Evolutionary conservation across 1,140 invertebrate species (phyloP).

Genomic region (Drosophila malerkotliana): DNA sequence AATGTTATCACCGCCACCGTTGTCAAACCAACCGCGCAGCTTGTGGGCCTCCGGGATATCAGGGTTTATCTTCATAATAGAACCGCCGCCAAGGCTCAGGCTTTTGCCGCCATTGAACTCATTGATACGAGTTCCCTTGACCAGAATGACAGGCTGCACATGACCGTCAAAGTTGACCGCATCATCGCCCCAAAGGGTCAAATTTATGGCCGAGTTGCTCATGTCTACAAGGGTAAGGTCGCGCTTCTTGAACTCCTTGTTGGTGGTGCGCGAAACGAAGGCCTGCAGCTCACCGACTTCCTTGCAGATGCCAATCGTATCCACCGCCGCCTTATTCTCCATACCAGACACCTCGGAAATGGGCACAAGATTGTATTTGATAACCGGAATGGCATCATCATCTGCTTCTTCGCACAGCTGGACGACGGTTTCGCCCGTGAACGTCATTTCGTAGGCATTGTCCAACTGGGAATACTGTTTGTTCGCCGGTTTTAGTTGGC

Average conservation of each 20-base stretch:
- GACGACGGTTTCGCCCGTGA: conserved; percentile 92
- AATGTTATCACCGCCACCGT: conserved; percentile 87
- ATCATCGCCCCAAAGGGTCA: conserved; percentile 92
- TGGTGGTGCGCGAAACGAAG: conserved; percentile 89
- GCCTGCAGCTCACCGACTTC: conserved; percentile 88
- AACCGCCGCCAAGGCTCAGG: conserved; percentile 84
- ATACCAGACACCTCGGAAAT: conserved; percentile 90
- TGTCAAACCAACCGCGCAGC: conserved; percentile 95
- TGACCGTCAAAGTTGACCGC: conserved; percentile 93
- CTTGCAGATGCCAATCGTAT: conserved; percentile 96
- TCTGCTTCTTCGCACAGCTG: conserved; percentile 88
- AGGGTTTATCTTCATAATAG: conserved; percentile 91
- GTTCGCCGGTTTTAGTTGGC: conserved; percentile 94
- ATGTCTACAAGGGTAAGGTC: conserved; percentile 95
- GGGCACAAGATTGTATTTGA: conserved; percentile 93
- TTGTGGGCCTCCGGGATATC: conserved; percentile 94
- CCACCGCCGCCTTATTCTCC: conserved; percentile 89
- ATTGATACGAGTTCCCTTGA: conserved; percentile 90
- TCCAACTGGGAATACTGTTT: conserved; percentile 93
- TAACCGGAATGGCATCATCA: conserved; percentile 87
- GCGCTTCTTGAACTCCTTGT: conserved; percentile 94
- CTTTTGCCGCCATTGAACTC: conserved; percentile 91
- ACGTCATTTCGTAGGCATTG: conserved; percentile 98
- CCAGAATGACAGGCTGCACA: conserved; percentile 91
- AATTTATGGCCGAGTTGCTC: conserved; percentile 89